Base-by-base conservation (phyloP, 2,797 vertebrate genomes). In the Alauda arvensis region DNA sequence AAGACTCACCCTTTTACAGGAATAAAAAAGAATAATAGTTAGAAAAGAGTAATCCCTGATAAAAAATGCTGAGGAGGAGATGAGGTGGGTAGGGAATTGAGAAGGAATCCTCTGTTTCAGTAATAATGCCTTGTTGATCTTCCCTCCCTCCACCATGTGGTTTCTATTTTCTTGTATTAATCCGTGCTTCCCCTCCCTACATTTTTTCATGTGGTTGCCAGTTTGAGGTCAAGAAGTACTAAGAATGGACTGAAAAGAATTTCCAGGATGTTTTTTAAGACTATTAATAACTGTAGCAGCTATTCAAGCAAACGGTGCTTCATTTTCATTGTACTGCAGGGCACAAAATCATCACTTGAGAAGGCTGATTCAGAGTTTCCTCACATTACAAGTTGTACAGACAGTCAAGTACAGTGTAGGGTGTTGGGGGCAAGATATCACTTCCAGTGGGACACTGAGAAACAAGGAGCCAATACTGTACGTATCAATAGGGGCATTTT, bases 251-350 rank as follows among this genome's bases (percentile, higher is more conserved):
- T 0, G 87, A 90, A 85, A 95, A 95, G 88, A 94, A 95, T 95
- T 95, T 95, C 88, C 93, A 95, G 93, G 91, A 95, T 95, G 88
- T 95, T 95, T 95, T 95, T 92, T 87, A 85, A 83, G 71, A 82
- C 91, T 95, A 94, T 90, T 92, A 94, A 95, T 95, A 93, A 77
- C 85, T 65, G 85, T 15, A 92, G 71, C 65, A 90, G 83, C 83
- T 92, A 91, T 87, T 88, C 68, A 90, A 91, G 80, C 88, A 93
- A 94, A 84, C 61, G 79, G 57, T 1, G 1, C 42, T 82, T 82
- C 5, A 4, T 59, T 29, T 59, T 84, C 75, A 49, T 87, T 7
- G 12, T 81, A 71, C 25, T 62, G 60, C 55, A 72, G 53, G 43
- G 12, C 0, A 6, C 49, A 84, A 93, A 43, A 40, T 70, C 70